Evolutionary conservation across 2,888 invertebrate species (phyloP), one percentile per base, ranked within the genome.

Genomic region (Ichneumoninae sp.): DNA sequence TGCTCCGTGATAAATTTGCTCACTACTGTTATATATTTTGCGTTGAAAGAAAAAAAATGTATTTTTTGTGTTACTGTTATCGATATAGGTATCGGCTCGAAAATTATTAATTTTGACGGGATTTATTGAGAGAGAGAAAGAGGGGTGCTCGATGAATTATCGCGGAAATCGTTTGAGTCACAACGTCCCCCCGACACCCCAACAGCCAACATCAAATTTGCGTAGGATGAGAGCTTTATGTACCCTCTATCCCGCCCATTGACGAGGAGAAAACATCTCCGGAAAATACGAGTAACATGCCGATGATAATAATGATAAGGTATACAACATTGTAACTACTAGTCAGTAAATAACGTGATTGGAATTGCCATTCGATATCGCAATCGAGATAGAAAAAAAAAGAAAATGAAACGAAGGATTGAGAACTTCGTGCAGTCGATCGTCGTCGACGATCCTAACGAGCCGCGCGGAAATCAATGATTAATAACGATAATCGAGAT

Each of bases 311-410:
- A 87, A 83, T 77, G 65, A 81, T 87, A 86, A 85, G 85, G 80
- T 87, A 87, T 87, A 87, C 83, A 87, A 82, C 82, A 86, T 82
- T 83, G 80, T 87, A 87, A 86, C 82, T 83, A 85, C 83, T 87
- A 86, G 85, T 81, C 85, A 87, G 75, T 86, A 86, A 86, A 65
- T 68, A 83, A 81, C 50, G 73, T 78, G 75, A 82, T 79, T 75
- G 82, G 81, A 83, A 85, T 82, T 84, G 81, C 74, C 74, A 84
- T 84, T 83, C 79, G 77, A 83, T 86, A 84, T 83, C 81, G 83
- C 70, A 68, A 77, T 75, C 70, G 66, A 75, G 47, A 65, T 47
- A 50, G n/a, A 57, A 70, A 75, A 47, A 19, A 40, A 54, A 44
- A 30, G 26, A 19, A 60, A 60, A 65, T 54, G 44, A 65, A 36